Evolutionary conservation across 1,140 invertebrate species (phyloP).

Genomic region (Polypedilum vanderplanki): DNA sequence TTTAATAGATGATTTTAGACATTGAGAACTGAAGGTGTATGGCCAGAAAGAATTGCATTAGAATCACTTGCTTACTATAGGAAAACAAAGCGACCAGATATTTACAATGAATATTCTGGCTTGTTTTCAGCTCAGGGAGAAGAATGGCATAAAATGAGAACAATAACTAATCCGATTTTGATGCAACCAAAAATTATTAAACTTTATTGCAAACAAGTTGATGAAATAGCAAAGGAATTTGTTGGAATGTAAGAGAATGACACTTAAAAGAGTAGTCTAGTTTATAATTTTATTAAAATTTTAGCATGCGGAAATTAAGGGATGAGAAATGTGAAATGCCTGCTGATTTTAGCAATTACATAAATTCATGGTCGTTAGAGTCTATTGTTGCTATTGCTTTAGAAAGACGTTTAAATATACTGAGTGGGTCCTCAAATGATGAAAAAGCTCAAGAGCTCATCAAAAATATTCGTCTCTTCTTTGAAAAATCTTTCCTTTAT

Average conservation of each 20-base stretch:
- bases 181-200: neutral
- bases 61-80: constrained; percentile 29
- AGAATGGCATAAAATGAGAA: too few species aligned
- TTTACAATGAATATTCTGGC: neutral
- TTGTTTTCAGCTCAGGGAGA: neutral
- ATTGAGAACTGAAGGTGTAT: constrained; percentile 4
- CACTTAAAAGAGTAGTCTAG: too few species aligned
- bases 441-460: neutral
- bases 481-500: neutral
- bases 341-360: constrained; percentile 50
- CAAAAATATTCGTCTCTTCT: neutral
- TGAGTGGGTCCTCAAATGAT: constrained; percentile 42
- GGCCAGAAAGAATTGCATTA: constrained; percentile 25
- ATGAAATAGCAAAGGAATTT: neutral
- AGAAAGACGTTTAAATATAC: constrained; percentile 56
- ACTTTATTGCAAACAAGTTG: neutral
- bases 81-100: neutral
- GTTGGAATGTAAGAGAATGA: neutral
- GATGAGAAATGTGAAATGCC: constrained; percentile 49
- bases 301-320: constrained; percentile 46
- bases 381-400: constrained; percentile 57
- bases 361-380: constrained; percentile 60
- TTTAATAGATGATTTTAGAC: neutral
- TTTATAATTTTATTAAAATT: neutral
- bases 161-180: neutral